Conservation (phyloP, 2,888 invertebrate genomes). For the Punctoribates punctum region DNA sequence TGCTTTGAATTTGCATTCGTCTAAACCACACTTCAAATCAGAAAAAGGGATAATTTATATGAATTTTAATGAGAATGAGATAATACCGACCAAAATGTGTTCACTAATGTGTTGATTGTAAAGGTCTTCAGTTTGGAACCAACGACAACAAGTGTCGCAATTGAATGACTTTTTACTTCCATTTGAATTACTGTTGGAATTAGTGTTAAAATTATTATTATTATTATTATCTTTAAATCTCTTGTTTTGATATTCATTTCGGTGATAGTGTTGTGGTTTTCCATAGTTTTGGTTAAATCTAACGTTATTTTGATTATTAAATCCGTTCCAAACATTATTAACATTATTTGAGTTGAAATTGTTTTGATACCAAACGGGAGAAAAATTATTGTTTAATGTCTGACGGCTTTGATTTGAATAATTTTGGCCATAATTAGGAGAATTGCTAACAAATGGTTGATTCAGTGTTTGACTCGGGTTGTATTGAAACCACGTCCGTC, state of each 20-base stretch:
- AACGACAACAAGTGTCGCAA: conserved; percentile 16
- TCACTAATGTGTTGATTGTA: not conserved
- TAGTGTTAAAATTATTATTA: not conserved
- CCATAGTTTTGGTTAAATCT: not conserved
- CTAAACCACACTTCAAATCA: conserved; percentile 63
- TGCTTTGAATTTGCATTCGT: conserved; percentile 74
- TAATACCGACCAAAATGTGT: conserved; percentile 22
- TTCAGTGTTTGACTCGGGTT: conserved; percentile 4
- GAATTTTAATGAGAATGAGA: not conserved
- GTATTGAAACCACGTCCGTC: conserved; percentile 12
- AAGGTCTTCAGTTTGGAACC: conserved; percentile 13
- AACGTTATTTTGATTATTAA: not conserved
- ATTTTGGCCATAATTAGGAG: not conserved
- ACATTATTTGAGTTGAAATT: not conserved
- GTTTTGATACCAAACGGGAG: not conserved
- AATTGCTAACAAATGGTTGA: conserved; percentile 3
- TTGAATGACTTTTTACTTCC: not conserved
- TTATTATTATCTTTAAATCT: conserved; percentile 17
- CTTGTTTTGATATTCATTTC: not conserved
- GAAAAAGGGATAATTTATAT: not conserved
- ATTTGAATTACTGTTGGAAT: not conserved
- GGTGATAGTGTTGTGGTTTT: not conserved
- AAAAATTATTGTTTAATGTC: not conserved
- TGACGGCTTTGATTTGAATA: not conserved
- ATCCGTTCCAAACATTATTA: not conserved